Conservation (phyloP, 2,797 vertebrate genomes). For the Intellagama lesueurii region DNA sequence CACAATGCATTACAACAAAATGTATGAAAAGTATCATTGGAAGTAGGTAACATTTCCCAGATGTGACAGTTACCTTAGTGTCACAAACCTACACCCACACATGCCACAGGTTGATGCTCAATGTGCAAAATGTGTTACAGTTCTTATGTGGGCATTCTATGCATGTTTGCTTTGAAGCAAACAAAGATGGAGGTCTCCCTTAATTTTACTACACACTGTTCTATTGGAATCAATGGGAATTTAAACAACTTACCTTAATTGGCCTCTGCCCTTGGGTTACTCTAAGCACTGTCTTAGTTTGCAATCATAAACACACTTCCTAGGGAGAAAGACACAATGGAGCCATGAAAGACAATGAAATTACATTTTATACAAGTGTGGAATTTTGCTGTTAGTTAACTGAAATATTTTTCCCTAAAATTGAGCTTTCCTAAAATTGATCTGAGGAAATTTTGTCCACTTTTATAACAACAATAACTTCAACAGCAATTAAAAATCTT, state of each 20-base stretch:
- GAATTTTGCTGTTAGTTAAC: background rate
- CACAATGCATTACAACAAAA: no score
- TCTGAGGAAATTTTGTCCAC: background rate
- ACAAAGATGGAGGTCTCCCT: background rate
- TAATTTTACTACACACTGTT: background rate
- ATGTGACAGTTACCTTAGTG: no score
- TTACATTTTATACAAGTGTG: background rate
- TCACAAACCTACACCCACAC: no score
- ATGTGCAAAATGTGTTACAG: background rate
- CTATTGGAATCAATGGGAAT: background rate
- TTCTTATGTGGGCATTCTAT: background rate
- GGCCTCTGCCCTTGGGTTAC: background rate
- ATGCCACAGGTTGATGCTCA: no score
- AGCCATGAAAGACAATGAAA: background rate
- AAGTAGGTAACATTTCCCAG: no score
- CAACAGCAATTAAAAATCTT: background rate
- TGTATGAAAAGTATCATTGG: no score
- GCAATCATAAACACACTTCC: background rate
- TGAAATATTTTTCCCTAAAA: background rate
- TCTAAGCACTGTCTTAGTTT: background rate
- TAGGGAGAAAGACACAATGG: background rate
- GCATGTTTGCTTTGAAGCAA: background rate
- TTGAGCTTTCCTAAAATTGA: background rate
- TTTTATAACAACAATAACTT: background rate
- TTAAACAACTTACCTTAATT: background rate